Evolutionary conservation across 2,888 invertebrate genomes (phyloP).

Genomic region (Aproaerema taeniolella): DNA sequence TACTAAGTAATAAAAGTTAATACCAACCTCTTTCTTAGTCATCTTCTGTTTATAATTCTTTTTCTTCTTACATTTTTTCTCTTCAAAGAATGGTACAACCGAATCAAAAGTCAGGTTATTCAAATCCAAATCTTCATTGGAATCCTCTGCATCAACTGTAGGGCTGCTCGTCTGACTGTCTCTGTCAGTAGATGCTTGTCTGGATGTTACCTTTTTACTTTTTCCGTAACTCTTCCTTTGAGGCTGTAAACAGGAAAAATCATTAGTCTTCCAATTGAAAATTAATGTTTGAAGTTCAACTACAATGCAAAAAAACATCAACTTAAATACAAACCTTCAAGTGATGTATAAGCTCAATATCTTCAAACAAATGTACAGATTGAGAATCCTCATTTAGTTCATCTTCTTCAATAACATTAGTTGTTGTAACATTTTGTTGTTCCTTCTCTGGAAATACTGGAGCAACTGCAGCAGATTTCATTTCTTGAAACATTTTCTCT

Average conservation of each 20-base stretch:
- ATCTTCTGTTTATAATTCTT: slow-evolving; percentile 38
- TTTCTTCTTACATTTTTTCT: slow-evolving; percentile 47
- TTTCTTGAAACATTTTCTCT: slow-evolving; percentile 41
- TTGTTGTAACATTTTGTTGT: slow-evolving; percentile 19
- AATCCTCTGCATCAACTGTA: too few species aligned
- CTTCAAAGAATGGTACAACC: slow-evolving; percentile 36
- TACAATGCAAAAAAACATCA: too few species aligned
- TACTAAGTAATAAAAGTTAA: too few species aligned
- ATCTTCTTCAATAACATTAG: slow-evolving; percentile 30
- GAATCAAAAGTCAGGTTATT: slow-evolving; percentile 51
- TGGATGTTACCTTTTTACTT: slow-evolving; percentile 56
- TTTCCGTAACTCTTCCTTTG: slow-evolving; percentile 62
- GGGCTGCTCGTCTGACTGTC: slow-evolving; percentile 19
- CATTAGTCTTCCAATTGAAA: not conserved
- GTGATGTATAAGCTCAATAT: slow-evolving; percentile 61
- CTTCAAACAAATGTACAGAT: slow-evolving; percentile 67
- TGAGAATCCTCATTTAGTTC: slow-evolving; percentile 36
- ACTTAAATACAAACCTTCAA: slow-evolving; percentile 48
- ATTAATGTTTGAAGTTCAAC: too few species aligned
- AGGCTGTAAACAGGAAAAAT: slow-evolving; percentile 32
- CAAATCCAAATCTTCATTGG: slow-evolving; percentile 48
- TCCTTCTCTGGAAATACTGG: slow-evolving; percentile 40
- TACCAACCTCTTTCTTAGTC: slow-evolving; percentile 68
- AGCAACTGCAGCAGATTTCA: slow-evolving; percentile 47
- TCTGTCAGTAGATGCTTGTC: slow-evolving; percentile 36